Evolutionary conservation across 2,797 vertebrate species (phyloP).

Genomic region (Taeniopygia guttata): DNA sequence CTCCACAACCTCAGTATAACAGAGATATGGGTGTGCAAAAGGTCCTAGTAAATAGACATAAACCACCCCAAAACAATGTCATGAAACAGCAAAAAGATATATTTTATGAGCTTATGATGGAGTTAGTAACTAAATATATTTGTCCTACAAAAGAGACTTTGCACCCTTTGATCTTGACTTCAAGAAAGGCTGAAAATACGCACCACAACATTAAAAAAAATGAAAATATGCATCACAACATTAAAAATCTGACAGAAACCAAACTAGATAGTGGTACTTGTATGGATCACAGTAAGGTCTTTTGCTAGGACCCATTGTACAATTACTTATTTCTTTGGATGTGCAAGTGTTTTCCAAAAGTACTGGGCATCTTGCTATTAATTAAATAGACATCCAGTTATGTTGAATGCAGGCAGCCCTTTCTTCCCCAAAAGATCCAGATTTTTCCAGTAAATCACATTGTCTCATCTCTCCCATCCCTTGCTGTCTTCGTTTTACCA

Average conservation of each 20-base stretch:
- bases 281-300: background rate
- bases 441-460: background rate
- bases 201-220: background rate
- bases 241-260: background rate
- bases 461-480: background rate
- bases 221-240: background rate
- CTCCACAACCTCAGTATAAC: background rate
- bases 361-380: background rate
- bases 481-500: background rate
- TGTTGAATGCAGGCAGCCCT: background rate
- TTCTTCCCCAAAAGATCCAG: background rate
- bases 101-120: background rate
- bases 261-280: background rate
- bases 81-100: background rate
- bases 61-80: background rate
- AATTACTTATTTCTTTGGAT: background rate
- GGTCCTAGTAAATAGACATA: background rate
- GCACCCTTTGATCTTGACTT: background rate
- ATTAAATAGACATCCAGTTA: background rate
- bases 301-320: background rate
- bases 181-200: background rate
- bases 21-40: background rate
- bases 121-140: background rate
- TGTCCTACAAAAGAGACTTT: background rate
- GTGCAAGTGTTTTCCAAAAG: background rate